phyloP scores from a whole-genome alignment of 2,888 invertebrate genomes.

The Tipula vernalis region DNA sequence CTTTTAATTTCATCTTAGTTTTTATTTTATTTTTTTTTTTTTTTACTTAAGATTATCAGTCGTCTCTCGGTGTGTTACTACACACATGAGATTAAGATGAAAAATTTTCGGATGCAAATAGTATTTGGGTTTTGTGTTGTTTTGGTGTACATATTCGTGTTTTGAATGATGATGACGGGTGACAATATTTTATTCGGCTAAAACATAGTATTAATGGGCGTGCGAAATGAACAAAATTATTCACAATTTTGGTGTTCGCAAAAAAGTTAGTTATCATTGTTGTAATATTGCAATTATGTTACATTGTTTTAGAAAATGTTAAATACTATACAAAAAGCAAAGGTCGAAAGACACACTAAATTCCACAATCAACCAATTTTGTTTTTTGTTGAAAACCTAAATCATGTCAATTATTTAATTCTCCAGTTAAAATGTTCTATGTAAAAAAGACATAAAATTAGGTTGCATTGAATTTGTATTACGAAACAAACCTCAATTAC shows the following conservation, averaged over 20 bases:
- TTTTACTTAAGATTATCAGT: neutral
- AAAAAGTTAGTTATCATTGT: too few relatives aligned
- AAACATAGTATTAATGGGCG: neutral
- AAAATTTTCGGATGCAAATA: neutral
- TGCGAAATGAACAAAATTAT: neutral
- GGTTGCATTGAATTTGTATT: too few relatives aligned
- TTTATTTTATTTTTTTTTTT: neutral
- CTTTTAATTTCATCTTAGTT: slow-evolving; percentile 6
- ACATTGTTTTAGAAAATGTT: too few relatives aligned
- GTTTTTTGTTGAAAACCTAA: too few relatives aligned
- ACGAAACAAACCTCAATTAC: too few relatives aligned
- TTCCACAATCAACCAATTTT: too few relatives aligned
- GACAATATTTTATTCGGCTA: neutral
- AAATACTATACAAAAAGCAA: too few relatives aligned
- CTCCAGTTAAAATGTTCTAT: too few relatives aligned
- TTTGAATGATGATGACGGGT: neutral
- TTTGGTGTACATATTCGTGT: neutral
- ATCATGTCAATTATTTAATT: too few relatives aligned
- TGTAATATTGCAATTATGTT: too few relatives aligned
- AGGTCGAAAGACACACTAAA: too few relatives aligned
- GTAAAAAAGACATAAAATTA: too few relatives aligned
- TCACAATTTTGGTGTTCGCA: neutral
- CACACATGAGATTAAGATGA: neutral
- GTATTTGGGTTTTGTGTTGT: neutral
- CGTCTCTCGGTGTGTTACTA: neutral